These are phyloP conservation scores for Chrysemys picta DNA, from an alignment of 2,113 vertebrate genomes.

Conservation along the genomic window DNA sequence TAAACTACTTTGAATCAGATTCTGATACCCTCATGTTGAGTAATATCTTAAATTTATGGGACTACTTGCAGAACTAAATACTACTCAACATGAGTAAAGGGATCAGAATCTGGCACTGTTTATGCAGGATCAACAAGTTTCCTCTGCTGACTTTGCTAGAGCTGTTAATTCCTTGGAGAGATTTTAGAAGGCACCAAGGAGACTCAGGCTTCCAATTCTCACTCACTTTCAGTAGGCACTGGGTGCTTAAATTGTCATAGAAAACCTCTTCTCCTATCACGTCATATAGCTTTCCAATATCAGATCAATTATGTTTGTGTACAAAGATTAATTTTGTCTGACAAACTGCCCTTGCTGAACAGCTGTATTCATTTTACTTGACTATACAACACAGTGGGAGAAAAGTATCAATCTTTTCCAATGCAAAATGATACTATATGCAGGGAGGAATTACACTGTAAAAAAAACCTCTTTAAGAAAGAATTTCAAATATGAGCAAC, in stretches of 20 bases:
- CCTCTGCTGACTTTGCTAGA: not conserved
- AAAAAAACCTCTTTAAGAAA: not conserved
- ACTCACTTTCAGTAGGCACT: not conserved
- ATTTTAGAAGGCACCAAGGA: not conserved
- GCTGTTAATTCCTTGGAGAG: not conserved
- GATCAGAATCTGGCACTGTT: not conserved
- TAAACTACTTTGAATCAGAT: not conserved
- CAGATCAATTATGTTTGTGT: not conserved
- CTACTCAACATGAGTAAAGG: not conserved
- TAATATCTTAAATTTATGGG: not conserved
- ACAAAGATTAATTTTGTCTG: not conserved
- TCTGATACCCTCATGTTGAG: not conserved
- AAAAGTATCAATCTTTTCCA: not conserved
- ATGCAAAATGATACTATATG: not conserved
- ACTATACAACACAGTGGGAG: not conserved
- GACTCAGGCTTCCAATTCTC: not conserved
- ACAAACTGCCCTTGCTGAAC: not conserved
- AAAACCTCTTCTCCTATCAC: not conserved
- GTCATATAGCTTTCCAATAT: not conserved
- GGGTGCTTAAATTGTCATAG: not conserved
- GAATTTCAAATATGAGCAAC: not conserved
- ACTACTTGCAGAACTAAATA: not conserved
- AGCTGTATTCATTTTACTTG: not conserved
- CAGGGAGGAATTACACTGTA: not conserved
- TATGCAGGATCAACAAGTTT: not conserved